These are phyloP conservation scores for Mirza zaza DNA, from an alignment of 2,113 vertebrate genomes.

Conservation along the genomic window DNA sequence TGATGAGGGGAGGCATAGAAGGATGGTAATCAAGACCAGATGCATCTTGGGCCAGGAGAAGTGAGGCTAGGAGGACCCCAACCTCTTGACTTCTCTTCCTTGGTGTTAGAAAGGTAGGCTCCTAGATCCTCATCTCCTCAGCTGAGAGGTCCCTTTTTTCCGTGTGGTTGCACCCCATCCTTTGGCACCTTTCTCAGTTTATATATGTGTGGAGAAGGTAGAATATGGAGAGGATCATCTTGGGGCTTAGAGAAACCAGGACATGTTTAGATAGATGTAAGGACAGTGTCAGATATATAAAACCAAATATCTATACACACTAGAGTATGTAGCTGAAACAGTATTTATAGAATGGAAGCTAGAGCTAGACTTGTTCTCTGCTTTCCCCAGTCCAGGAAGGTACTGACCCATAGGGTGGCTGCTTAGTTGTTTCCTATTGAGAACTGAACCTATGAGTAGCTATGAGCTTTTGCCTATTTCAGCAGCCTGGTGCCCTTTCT, in stretches of 20 bases:
- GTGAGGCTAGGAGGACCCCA: background rate
- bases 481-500: background rate
- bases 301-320: conserved; percentile 23
- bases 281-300: background rate
- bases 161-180: background rate
- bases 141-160: background rate
- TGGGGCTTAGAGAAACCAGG: conserved; percentile 7
- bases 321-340: background rate
- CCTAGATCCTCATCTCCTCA: background rate
- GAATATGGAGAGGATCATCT: background rate
- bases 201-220: conserved; percentile 16
- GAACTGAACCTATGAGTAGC: background rate
- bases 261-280: conserved; percentile 1
- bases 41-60: background rate
- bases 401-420: background rate
- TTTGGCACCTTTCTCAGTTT: background rate
- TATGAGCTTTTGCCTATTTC: conserved; percentile 42
- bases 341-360: conserved; percentile 27
- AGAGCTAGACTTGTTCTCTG: conserved; percentile 25
- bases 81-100: conserved; percentile 2
- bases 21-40: background rate
- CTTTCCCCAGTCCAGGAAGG: background rate
- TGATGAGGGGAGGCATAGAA: background rate
- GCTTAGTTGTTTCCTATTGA: conserved; percentile 27
- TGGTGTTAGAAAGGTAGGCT: conserved; percentile 40